Evolutionary conservation across 53 echinoderm and acorn worm genomes (phyloP).

Genomic region (Patiria pectinifera): DNA sequence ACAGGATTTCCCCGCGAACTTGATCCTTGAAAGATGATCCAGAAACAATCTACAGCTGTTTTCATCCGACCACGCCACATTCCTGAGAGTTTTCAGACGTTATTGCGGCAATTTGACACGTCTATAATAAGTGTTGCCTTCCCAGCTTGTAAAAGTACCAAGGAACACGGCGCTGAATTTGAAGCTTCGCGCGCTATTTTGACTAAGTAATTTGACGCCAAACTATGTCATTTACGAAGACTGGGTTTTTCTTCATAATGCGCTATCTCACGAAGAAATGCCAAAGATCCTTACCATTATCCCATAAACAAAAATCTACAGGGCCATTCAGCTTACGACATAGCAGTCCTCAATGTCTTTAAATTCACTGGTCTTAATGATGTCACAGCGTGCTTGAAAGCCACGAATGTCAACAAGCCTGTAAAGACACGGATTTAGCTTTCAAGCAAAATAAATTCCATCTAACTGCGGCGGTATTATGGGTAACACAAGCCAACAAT

Average conservation of each 20-base stretch:
- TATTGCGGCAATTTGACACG: not conserved
- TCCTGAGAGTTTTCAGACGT: not conserved
- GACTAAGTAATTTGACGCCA: no score
- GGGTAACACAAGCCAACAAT: not conserved
- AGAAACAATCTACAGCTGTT: not conserved
- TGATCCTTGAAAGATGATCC: not conserved
- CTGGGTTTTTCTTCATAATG: not conserved
- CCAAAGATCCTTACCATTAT: no score
- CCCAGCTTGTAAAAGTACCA: not conserved
- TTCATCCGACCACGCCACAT: not conserved
- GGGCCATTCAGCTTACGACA: no score
- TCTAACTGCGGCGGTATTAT: not conserved
- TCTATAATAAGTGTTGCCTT: no score
- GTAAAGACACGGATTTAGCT: not conserved
- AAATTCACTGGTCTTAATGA: not conserved
- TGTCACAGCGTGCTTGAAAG: not conserved
- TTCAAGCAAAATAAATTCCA: not conserved
- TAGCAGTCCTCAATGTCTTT: not conserved
- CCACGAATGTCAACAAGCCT: not conserved
- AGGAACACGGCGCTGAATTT: no score
- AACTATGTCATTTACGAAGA: no score
- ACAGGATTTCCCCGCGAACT: not conserved
- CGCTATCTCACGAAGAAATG: no score
- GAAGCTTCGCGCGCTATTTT: no score
- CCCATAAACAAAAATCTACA: no score